phyloP scores from a whole-genome alignment of 2,888 invertebrate species.

The Scrobipalpa costella region DNA sequence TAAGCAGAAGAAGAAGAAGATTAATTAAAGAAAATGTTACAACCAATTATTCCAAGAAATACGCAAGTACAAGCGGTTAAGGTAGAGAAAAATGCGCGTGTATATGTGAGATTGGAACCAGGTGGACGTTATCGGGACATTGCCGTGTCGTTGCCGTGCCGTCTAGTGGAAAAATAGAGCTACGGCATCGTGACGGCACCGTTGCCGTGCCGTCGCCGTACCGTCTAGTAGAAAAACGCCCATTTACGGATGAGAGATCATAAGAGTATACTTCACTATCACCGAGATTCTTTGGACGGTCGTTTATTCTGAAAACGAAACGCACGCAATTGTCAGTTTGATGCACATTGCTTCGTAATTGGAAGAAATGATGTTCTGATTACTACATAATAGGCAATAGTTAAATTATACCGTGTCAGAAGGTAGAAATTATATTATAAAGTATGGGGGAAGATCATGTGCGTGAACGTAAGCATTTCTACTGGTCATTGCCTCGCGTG shows the following conservation, averaged over 20 bases:
- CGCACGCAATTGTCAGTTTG: not conserved
- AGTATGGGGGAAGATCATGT: not conserved
- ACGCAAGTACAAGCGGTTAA: no score
- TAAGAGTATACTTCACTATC: constrained; percentile 44
- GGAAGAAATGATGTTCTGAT: not conserved
- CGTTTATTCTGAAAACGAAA: constrained; percentile 14
- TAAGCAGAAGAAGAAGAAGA: no score
- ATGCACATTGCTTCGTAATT: constrained; percentile 13
- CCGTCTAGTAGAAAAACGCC: no score
- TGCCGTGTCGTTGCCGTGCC: no score
- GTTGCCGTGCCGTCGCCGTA: no score
- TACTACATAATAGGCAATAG: not conserved
- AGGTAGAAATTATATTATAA: constrained; percentile 3
- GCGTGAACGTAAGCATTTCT: constrained; percentile 26
- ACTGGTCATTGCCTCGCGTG: constrained; percentile 19
- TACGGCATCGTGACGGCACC: no score
- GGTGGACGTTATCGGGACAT: no score
- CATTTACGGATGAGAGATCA: constrained; percentile 45
- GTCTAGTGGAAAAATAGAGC: no score
- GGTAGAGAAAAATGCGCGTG: no score
- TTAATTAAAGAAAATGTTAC: no score
- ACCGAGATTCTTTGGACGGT: constrained; percentile 27
- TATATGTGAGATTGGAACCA: no score
- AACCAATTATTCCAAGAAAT: no score
- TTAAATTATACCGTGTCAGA: constrained; percentile 14